Percentiles rank a stretch among this genome's conserved stretches.
Evolutionary conservation across 1,140 invertebrate genomes (phyloP).

Genomic region (Oppia nitens): DNA sequence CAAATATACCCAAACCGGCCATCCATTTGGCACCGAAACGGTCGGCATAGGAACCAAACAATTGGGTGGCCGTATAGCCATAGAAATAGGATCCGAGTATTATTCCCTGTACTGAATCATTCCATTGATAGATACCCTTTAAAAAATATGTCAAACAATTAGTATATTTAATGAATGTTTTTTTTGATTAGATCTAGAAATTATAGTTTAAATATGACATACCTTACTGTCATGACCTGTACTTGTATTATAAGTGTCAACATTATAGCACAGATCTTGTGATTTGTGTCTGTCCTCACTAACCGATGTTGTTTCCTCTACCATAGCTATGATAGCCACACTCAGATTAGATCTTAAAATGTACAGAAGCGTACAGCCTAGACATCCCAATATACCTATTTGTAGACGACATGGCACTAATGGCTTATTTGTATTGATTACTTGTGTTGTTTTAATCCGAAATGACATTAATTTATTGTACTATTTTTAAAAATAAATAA

Average conservation of each 20-base stretch:
- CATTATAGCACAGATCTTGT: background rate
- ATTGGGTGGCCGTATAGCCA: conserved; percentile 64
- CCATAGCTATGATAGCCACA: background rate
- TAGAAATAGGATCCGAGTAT: conserved; percentile 66
- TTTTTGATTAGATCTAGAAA: background rate
- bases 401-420: background rate
- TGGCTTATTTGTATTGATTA: background rate
- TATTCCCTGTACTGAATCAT: conserved; percentile 40
- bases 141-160: background rate
- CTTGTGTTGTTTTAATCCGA: too few species aligned
- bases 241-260: background rate
- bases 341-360: background rate
- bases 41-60: conserved; percentile 56
- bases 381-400: background rate
- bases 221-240: background rate
- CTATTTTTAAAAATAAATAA: too few species aligned
- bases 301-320: background rate
- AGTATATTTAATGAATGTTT: background rate
- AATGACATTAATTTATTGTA: too few species aligned
- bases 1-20: conserved; percentile 57
- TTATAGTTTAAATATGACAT: background rate
- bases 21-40: conserved; percentile 62
- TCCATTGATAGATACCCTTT: background rate
- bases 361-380: background rate
- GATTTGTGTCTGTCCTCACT: background rate